Evolutionary conservation across 2,797 vertebrate genomes (phyloP).

Genomic region (Rhinatrema bivittatum): DNA sequence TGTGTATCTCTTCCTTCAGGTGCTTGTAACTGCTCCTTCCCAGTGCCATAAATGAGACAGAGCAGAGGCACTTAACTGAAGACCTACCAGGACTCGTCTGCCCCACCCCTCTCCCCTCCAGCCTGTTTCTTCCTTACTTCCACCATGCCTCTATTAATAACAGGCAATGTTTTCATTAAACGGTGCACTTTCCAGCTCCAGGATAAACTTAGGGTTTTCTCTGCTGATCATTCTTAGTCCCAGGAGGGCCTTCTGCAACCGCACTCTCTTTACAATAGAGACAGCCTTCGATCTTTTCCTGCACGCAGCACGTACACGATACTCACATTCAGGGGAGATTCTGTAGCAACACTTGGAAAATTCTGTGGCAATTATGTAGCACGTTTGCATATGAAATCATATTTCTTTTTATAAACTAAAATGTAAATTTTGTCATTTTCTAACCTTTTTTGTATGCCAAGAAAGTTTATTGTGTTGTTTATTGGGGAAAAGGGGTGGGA

Average conservation of each 20-base stretch:
- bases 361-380: too few relatives aligned
- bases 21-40: slow-evolving; percentile 49
- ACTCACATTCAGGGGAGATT: too few relatives aligned
- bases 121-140: slow-evolving; percentile 36
- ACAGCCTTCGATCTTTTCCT: slow-evolving; percentile 44
- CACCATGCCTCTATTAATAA: slow-evolving; percentile 52
- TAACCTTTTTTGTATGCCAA: too few relatives aligned
- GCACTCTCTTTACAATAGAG: slow-evolving; percentile 44
- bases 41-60: slow-evolving; percentile 26
- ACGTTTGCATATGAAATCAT: too few relatives aligned
- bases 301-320: slow-evolving; percentile 25
- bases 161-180: slow-evolving; percentile 48
- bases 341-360: too few relatives aligned
- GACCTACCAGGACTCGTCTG: slow-evolving; percentile 44
- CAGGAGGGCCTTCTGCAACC: slow-evolving; percentile 42
- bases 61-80: slow-evolving; percentile 54
- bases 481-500: too few relatives aligned
- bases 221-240: slow-evolving; percentile 44
- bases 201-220: slow-evolving; percentile 44
- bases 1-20: slow-evolving; percentile 41
- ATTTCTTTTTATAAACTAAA: too few relatives aligned
- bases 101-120: too few relatives aligned
- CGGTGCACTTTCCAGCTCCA: slow-evolving; percentile 39
- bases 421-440: too few relatives aligned
- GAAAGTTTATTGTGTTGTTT: too few relatives aligned